These are phyloP conservation scores for Dreissena rostriformis DNA, from an alignment of 1,140 invertebrate genomes.

Conservation along the genomic window DNA sequence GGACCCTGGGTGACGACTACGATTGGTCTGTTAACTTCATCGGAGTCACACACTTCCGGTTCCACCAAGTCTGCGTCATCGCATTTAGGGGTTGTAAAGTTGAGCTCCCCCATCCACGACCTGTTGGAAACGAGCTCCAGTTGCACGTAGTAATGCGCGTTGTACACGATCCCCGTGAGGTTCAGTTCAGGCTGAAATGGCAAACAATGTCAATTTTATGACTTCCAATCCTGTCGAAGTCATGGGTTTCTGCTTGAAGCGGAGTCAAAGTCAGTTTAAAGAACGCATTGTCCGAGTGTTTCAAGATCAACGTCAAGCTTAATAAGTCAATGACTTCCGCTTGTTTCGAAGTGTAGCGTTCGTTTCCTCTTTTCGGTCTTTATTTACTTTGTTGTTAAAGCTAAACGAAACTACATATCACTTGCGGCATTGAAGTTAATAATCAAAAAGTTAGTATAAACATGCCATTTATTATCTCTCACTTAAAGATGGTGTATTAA, in stretches of 20 bases:
- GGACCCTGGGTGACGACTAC: neutral
- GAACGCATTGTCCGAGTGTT: too few relatives aligned
- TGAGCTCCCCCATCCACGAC: slow-evolving; percentile 46
- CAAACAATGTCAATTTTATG: neutral
- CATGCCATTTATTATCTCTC: too few relatives aligned
- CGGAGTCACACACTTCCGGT: slow-evolving; percentile 28
- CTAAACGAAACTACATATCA: too few relatives aligned
- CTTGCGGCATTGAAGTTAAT: too few relatives aligned
- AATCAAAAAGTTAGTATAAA: too few relatives aligned
- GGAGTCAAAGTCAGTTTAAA: too few relatives aligned
- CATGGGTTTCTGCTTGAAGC: neutral
- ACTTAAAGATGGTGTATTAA: too few relatives aligned
- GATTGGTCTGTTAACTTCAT: neutral
- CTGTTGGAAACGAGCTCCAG: slow-evolving; percentile 45
- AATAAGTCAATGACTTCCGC: too few relatives aligned
- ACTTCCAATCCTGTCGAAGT: neutral
- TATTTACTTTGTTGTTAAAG: too few relatives aligned
- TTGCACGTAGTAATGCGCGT: slow-evolving; percentile 58
- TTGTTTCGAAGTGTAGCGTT: too few relatives aligned
- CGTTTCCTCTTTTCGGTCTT: too few relatives aligned
- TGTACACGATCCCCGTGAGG: slow-evolving; percentile 55
- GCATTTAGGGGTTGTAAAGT: slow-evolving; percentile 45
- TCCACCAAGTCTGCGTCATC: slow-evolving; percentile 40
- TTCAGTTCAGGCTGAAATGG: slow-evolving; percentile 54
- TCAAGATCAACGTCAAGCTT: too few relatives aligned